Conservation (phyloP, 1,140 invertebrate genomes). For the Matsumurasca onukii region DNA sequence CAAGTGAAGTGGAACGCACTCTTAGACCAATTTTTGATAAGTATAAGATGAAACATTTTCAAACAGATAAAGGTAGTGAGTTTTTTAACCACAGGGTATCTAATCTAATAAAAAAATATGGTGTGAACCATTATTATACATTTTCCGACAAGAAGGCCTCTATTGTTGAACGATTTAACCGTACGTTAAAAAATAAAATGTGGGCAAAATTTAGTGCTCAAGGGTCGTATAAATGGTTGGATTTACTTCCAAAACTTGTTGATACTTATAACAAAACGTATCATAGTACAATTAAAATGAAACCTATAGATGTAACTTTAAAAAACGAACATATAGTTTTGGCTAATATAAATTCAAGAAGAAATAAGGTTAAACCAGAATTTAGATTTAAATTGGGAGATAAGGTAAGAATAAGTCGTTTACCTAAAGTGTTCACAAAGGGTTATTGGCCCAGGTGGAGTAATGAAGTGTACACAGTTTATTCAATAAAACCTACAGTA, state of each 20-base stretch:
- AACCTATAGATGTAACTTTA: constrained; percentile 45
- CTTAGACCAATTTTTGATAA: constrained; percentile 40
- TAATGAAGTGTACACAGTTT: constrained; percentile 32
- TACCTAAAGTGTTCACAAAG: constrained; percentile 38
- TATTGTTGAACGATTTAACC: constrained; percentile 51
- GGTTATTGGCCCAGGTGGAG: constrained; percentile 35
- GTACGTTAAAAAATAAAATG: constrained; percentile 51
- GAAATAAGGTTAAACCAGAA: constrained; percentile 33
- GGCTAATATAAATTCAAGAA: constrained; percentile 25
- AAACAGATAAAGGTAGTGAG: constrained; percentile 50
- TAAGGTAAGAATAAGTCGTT: constrained; percentile 35
- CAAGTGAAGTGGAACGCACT: constrained; percentile 40
- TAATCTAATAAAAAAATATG: constrained; percentile 44
- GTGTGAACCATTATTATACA: constrained; percentile 50
- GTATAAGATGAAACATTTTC: constrained; percentile 45
- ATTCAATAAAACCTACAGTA: constrained; percentile 27
- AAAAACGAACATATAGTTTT: constrained; percentile 38
- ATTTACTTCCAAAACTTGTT: constrained; percentile 46
- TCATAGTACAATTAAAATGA: constrained; percentile 50
- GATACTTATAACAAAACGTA: constrained; percentile 49
- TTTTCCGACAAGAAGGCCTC: constrained; percentile 50
- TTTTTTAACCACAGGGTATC: constrained; percentile 48
- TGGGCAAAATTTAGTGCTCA: constrained; percentile 46
- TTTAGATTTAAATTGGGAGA: constrained; percentile 38
- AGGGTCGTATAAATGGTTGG: constrained; percentile 41